Percentiles rank a stretch among this genome's conserved stretches.
Conservation (phyloP, 2,888 invertebrate genomes). For the Neuroscelio doddi region DNA sequence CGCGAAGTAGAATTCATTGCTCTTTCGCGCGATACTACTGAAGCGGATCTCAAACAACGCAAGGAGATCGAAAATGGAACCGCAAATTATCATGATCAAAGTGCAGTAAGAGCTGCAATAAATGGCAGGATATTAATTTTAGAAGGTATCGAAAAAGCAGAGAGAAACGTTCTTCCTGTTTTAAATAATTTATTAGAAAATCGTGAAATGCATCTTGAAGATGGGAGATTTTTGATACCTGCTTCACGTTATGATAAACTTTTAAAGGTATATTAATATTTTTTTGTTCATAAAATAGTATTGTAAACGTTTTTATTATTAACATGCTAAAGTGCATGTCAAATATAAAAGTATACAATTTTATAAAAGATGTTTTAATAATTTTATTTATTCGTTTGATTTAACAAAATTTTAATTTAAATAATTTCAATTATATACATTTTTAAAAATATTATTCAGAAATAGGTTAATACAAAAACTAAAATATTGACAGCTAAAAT, state of each 20-base stretch:
- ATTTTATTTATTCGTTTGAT: too few relatives aligned
- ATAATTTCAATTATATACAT: background rate
- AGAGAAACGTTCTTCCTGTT: constrained; percentile 96
- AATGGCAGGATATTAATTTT: constrained; percentile 91
- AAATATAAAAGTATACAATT: too few relatives aligned
- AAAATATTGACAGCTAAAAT: too few relatives aligned
- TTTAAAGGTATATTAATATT: constrained; percentile 77
- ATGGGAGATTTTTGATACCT: constrained; percentile 94
- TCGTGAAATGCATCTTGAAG: constrained; percentile 98
- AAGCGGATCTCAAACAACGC: constrained; percentile 96
- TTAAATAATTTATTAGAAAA: constrained; percentile 97
- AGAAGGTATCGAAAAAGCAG: constrained; percentile 98
- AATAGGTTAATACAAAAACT: too few relatives aligned
- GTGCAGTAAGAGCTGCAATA: constrained; percentile 93
- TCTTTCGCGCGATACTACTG: constrained; percentile 95
- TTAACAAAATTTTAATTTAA: too few relatives aligned
- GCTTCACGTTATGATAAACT: constrained; percentile 92
- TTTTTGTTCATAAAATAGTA: too few relatives aligned
- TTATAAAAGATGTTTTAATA: too few relatives aligned
- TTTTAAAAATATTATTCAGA: too few relatives aligned
- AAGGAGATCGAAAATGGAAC: constrained; percentile 91
- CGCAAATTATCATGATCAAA: constrained; percentile 95
- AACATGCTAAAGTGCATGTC: too few relatives aligned
- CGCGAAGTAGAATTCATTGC: constrained; percentile 95
- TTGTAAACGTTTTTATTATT: constrained; percentile 9